Percentiles rank a stretch among this genome's conserved stretches.
These are phyloP conservation scores for Cercopithecus neglectus DNA, from an alignment of 2,797 vertebrate genomes.

Conservation along the genomic window DNA sequence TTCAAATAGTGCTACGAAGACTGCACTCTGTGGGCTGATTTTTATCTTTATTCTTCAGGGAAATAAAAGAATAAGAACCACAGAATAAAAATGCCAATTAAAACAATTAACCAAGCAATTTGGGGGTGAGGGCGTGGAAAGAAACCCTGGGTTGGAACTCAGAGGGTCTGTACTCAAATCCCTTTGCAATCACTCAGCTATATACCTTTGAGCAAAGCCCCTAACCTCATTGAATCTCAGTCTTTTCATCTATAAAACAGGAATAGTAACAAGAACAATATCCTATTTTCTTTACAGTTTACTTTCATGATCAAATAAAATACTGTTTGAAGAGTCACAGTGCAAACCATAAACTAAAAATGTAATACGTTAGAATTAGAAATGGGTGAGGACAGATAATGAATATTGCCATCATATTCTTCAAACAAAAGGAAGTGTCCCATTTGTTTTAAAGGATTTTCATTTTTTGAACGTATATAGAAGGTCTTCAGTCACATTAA, in stretches of 20 bases:
- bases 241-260: neutral
- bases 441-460: neutral
- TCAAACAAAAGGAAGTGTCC: neutral
- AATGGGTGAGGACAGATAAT: neutral
- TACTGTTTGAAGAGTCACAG: neutral
- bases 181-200: neutral
- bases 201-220: neutral
- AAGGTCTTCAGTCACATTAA: neutral
- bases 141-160: neutral
- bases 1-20: neutral
- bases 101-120: neutral
- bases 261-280: neutral
- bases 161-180: neutral
- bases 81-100: neutral
- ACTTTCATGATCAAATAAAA: slow-evolving; percentile 7
- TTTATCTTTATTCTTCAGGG: neutral
- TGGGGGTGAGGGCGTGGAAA: neutral
- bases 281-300: neutral
- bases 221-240: neutral
- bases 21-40: neutral
- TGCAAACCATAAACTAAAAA: slow-evolving; percentile 18
- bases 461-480: neutral
- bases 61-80: neutral
- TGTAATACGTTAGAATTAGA: neutral
- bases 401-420: neutral